Conservation (phyloP, 1,140 invertebrate species). For the Plodia interpunctella region DNA sequence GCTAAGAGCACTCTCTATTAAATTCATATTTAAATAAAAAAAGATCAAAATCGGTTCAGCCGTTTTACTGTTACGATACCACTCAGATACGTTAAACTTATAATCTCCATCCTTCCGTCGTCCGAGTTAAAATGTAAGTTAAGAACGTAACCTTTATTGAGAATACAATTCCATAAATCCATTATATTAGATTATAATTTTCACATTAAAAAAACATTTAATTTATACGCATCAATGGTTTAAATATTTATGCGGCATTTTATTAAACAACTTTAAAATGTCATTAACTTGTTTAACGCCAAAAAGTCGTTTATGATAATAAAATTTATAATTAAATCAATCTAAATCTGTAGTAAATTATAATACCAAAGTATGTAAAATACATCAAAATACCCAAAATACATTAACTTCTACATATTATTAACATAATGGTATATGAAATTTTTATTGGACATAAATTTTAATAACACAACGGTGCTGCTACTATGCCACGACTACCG, state of each 20-base stretch:
- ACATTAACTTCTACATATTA: too few relatives aligned
- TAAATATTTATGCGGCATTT: not conserved
- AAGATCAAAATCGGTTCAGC: too few relatives aligned
- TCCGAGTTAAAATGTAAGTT: too few relatives aligned
- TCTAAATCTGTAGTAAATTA: not conserved
- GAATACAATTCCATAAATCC: not conserved
- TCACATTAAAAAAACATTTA: not conserved
- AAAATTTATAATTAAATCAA: conserved; percentile 5
- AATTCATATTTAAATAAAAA: too few relatives aligned
- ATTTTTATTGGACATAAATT: too few relatives aligned
- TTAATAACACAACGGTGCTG: too few relatives aligned
- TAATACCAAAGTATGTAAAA: not conserved
- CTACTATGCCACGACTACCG: too few relatives aligned
- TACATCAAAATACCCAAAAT: not conserved
- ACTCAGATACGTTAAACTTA: too few relatives aligned
- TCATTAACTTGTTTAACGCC: not conserved
- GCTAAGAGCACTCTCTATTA: too few relatives aligned
- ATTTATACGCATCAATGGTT: not conserved
- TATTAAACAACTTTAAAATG: not conserved
- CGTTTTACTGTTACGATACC: too few relatives aligned
- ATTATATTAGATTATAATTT: not conserved
- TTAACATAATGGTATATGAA: not conserved
- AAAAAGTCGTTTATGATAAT: not conserved
- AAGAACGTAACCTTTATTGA: too few relatives aligned
- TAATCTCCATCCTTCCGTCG: too few relatives aligned